Evolutionary conservation across 2,888 invertebrate species (phyloP).

Genomic region (Cephus spinipes): DNA sequence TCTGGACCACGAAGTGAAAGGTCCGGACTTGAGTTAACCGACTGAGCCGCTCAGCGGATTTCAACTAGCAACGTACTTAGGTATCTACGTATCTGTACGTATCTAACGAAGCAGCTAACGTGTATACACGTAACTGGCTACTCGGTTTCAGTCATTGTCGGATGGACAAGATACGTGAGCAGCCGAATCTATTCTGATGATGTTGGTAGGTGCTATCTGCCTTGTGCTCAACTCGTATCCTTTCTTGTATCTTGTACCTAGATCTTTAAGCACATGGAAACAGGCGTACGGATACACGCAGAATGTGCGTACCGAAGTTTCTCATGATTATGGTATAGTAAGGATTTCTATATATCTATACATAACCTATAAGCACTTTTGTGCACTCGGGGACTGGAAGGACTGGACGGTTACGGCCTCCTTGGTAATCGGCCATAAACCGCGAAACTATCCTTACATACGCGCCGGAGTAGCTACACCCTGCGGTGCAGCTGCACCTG

Average conservation of each 20-base stretch:
- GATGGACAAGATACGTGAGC: neutral
- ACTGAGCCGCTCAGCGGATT: conserved; percentile 38
- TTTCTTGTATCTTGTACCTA: neutral
- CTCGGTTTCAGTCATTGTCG: neutral
- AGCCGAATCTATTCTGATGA: neutral
- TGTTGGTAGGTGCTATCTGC: neutral
- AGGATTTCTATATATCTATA: conserved; percentile 9
- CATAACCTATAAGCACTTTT: conserved; percentile 5
- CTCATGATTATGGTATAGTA: conserved; percentile 16
- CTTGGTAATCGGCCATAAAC: conserved; percentile 57
- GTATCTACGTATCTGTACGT: neutral
- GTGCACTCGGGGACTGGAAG: conserved; percentile 10
- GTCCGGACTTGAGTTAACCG: conserved; percentile 55
- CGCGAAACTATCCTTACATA: conserved; percentile 48
- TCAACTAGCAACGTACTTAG: conserved; percentile 39
- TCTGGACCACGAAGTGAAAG: conserved; percentile 67
- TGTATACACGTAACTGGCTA: neutral
- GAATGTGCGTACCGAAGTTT: conserved; percentile 26
- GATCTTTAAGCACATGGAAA: neutral
- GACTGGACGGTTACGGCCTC: conserved; percentile 39
- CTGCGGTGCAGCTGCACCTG: conserved; percentile 48
- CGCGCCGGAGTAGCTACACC: conserved; percentile 32
- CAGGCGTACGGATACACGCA: conserved; percentile 11
- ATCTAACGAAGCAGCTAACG: neutral
- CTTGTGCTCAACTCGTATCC: neutral